Evolutionary conservation across 2,888 invertebrate species (phyloP), one percentile per base, ranked within the genome.

Genomic region (Geophilus truncorum): DNA sequence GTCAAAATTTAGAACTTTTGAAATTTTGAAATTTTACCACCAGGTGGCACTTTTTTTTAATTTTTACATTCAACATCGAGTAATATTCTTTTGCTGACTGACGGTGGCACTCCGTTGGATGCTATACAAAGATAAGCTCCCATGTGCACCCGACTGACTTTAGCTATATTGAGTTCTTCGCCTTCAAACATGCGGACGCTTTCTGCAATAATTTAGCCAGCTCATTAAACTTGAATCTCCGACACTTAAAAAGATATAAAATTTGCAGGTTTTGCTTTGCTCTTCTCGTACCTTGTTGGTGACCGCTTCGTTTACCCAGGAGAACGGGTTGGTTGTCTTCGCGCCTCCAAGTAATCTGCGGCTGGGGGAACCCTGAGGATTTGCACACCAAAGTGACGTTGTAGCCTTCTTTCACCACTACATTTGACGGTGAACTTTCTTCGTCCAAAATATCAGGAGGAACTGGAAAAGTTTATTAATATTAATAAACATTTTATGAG

Each of bases 381-480:
- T 93, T 94, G 88, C 97, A 97, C 81, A 94, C 92, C 86, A 97
- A 90, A 83, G 95, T 95, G 84, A 97, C 94, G 87, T 96, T 97
- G 88, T 95, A 95, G 88, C 96, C 95, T 89, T 97, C 97, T 25
- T 95, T 90, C 57, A 96, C 94, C 0, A 94, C 95, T 83, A 97
- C 94, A 80, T 94, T 94, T 80, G 96, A 96, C 86, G 94, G 93
- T 77, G 95, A 95, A 87, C 95, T 96, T 84, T 94, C 92, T 40
- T 93, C 91, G 86, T 97, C 96, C 87, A 96, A 88, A 85, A 98
- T 97, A 85, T 94, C 94, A 9, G 97, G 96, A 15, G 97, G 97
- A 84, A 97, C 97, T 98, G 90, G 18, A 87, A 88, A 21, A 28
- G 40, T 2, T n/a, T 15, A 40, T 40, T 40, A 40, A 40, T 40